phyloP scores from a whole-genome alignment of 2,888 invertebrate genomes.

The Archaeoteleia sp. region DNA sequence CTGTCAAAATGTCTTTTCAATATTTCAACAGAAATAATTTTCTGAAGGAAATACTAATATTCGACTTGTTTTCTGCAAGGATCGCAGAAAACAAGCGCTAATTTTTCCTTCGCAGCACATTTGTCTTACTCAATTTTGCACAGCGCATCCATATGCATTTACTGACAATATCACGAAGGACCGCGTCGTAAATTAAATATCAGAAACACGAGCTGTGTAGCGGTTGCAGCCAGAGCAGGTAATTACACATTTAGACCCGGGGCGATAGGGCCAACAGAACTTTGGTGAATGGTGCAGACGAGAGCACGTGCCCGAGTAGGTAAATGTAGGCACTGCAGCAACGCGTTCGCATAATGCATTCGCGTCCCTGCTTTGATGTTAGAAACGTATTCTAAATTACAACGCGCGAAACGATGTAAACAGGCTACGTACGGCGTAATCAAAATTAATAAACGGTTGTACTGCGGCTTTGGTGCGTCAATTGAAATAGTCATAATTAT shows the following conservation, averaged over 20 bases:
- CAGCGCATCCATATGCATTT: constrained; percentile 22
- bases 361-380: constrained; percentile 34
- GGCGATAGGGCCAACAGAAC: constrained; percentile 39
- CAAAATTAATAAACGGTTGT: constrained; percentile 16
- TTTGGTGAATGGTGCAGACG: constrained; percentile 21
- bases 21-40: too few species aligned
- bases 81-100: neutral
- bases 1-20: too few species aligned
- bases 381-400: constrained; percentile 27
- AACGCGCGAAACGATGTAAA: constrained; percentile 24
- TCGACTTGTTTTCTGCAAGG: too few species aligned
- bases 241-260: constrained; percentile 39
- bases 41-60: too few species aligned
- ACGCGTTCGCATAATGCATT: constrained; percentile 29
- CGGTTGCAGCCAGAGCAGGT: constrained; percentile 34
- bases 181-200: constrained; percentile 37
- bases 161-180: constrained; percentile 24
- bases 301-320: constrained; percentile 27
- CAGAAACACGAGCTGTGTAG: constrained; percentile 20
- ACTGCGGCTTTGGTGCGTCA: constrained; percentile 3
- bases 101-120: neutral
- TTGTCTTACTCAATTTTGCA: constrained; percentile 9
- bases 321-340: constrained; percentile 28
- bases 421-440: constrained; percentile 15
- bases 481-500: constrained; percentile 16